A percentile compares a stretch with the other conserved stretches of the same genome.
These are phyloP conservation scores for Pelobates cultripes DNA, from an alignment of 2,797 vertebrate species.

Conservation along the genomic window DNA sequence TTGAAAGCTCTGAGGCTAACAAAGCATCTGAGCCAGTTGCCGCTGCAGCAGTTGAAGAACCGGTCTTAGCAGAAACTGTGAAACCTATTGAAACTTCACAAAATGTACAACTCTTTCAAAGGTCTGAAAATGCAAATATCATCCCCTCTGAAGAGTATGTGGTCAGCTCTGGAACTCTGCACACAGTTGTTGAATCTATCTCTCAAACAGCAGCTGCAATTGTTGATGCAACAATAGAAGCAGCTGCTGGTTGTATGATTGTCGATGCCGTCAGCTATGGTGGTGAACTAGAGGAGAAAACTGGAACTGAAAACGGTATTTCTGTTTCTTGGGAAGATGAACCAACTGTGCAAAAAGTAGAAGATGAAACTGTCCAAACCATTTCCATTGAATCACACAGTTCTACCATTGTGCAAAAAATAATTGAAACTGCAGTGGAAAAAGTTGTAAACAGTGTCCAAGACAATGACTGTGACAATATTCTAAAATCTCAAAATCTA, in stretches of 20 bases:
- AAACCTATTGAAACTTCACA: constrained; percentile 45
- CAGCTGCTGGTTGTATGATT: constrained; percentile 44
- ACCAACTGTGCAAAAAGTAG: constrained; percentile 32
- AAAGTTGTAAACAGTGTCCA: not conserved
- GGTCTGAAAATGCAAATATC: constrained; percentile 15
- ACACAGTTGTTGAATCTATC: constrained; percentile 26
- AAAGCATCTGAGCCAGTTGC: constrained; percentile 58
- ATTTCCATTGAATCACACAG: constrained; percentile 75
- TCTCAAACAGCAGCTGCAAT: constrained; percentile 45
- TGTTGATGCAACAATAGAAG: constrained; percentile 57
- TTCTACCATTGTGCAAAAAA: constrained; percentile 72
- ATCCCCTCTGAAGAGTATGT: constrained; percentile 52
- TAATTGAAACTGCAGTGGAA: constrained; percentile 57
- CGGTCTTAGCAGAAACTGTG: constrained; percentile 63
- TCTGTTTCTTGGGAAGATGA: constrained; percentile 41
- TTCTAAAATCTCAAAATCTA: constrained; percentile 9
- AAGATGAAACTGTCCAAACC: constrained; percentile 48
- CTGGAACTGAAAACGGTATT: constrained; percentile 12
- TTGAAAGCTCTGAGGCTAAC: constrained; percentile 57
- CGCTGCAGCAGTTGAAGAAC: constrained; percentile 64
- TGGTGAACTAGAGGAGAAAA: constrained; percentile 40
- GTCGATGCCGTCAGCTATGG: constrained; percentile 1
- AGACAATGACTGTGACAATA: not conserved
- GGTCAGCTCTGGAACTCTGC: constrained; percentile 54
- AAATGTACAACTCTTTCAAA: constrained; percentile 45